Evolutionary conservation across 2,888 invertebrate species (phyloP).

Genomic region (Hirtodrosophila histrioides): DNA sequence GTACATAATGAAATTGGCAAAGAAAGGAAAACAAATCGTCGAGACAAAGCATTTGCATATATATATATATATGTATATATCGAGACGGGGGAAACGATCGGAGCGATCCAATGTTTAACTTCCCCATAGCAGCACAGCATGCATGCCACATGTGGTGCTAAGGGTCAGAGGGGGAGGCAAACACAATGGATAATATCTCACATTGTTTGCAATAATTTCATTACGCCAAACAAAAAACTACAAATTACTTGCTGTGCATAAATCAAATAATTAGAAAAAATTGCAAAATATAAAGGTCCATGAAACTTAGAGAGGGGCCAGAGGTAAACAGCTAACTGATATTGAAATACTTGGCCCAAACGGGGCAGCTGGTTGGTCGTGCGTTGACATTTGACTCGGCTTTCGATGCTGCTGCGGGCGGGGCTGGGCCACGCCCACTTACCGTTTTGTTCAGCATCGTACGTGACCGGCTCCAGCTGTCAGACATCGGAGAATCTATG

Average conservation of each 20-base stretch:
- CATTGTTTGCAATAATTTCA: constrained; percentile 67
- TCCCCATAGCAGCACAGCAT: constrained; percentile 27
- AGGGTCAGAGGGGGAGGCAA: neutral
- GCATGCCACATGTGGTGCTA: constrained; percentile 43
- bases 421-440: constrained; percentile 54
- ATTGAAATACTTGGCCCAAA: neutral
- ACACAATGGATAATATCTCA: constrained; percentile 55
- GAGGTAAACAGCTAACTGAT: constrained; percentile 4
- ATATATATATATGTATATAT: neutral
- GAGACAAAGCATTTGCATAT: constrained; percentile 27
- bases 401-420: constrained; percentile 8
- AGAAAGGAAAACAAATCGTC: constrained; percentile 47
- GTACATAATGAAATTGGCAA: constrained; percentile 43
- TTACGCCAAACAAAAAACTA: constrained; percentile 45
- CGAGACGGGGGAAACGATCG: constrained; percentile 2
- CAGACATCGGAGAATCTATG: constrained; percentile 33
- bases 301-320: constrained; percentile 18
- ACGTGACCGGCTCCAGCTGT: constrained; percentile 50
- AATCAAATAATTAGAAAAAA: constrained; percentile 63
- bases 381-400: constrained; percentile 74
- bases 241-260: constrained; percentile 55
- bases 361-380: constrained; percentile 46
- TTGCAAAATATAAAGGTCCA: constrained; percentile 23
- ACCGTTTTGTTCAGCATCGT: constrained; percentile 22
- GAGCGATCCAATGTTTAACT: constrained; percentile 31